phyloP scores from a whole-genome alignment of 2,888 invertebrate species.

The Polymixis lichenea region DNA sequence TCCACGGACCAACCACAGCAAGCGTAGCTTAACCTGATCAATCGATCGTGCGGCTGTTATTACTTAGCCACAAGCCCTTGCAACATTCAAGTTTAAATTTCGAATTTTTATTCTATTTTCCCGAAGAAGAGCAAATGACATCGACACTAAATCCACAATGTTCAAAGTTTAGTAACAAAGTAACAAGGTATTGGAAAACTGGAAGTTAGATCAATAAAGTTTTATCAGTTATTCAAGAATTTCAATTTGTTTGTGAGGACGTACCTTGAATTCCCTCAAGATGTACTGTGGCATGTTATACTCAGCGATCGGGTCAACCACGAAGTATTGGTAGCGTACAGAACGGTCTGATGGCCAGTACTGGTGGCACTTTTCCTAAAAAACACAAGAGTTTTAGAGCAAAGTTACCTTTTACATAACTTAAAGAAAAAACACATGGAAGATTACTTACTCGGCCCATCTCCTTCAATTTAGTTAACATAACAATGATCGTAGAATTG shows the following conservation, averaged over 20 bases:
- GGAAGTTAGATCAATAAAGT: constrained; percentile 58
- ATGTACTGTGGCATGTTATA: constrained; percentile 99
- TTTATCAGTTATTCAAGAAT: constrained; percentile 53
- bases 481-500: constrained; percentile 99
- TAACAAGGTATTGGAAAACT: constrained; percentile 52
- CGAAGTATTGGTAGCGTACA: constrained; percentile 99
- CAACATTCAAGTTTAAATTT: constrained; percentile 13
- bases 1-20: no score
- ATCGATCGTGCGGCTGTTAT: no score
- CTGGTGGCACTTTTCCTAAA: constrained; percentile 99
- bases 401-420: neutral
- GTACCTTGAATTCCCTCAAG: constrained; percentile 98
- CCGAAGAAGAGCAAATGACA: constrained; percentile 31
- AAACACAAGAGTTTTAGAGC: constrained; percentile 30
- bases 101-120: constrained; percentile 18
- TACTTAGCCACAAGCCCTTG: no score
- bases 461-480: constrained; percentile 99
- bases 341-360: constrained; percentile 99
- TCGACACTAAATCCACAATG: constrained; percentile 33
- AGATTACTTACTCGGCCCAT: constrained; percentile 96
- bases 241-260: constrained; percentile 50
- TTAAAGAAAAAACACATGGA: neutral
- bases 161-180: constrained; percentile 47
- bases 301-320: constrained; percentile 99
- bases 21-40: no score